A percentile compares a stretch with the other conserved stretches of the same genome.
Conservation (phyloP, 2,888 invertebrate genomes). For the Drosophila prostipennis region DNA sequence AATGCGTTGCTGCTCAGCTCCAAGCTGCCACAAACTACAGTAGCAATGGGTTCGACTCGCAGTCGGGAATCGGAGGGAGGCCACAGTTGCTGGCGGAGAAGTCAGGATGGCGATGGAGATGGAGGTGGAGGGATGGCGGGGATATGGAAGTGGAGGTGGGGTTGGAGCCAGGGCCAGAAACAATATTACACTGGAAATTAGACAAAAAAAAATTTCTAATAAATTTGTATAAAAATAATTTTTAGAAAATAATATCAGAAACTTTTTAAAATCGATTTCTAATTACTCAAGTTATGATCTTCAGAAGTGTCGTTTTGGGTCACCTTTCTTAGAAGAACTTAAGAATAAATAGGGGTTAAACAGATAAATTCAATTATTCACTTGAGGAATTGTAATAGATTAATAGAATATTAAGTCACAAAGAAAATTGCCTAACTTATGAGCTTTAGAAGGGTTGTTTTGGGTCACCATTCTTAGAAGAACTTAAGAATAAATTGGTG, state of each 20-base stretch:
- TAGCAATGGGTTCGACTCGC: slow-evolving; percentile 36
- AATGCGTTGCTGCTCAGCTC: slow-evolving; percentile 64
- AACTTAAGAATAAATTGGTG: too few species aligned
- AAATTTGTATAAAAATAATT: too few species aligned
- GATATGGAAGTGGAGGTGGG: background rate
- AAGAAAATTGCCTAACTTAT: background rate
- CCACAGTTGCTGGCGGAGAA: slow-evolving; percentile 3
- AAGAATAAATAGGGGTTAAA: too few species aligned
- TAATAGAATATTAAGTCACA: too few species aligned
- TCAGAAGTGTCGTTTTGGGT: background rate
- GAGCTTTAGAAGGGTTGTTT: background rate
- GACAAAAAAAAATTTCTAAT: too few species aligned
- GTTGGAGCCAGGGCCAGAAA: slow-evolving; percentile 5
- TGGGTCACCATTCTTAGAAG: too few species aligned
- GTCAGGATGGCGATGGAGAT: background rate
- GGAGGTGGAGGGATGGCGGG: background rate
- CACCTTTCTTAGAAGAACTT: background rate
- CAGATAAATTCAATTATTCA: too few species aligned
- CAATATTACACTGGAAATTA: slow-evolving; percentile 1
- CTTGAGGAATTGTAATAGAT: too few species aligned
- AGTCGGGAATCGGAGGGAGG: slow-evolving; percentile 1
- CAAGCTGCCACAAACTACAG: slow-evolving; percentile 36
- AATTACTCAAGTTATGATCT: background rate
- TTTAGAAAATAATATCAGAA: too few species aligned
- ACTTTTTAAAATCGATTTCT: too few species aligned